Evolutionary conservation across 2,888 invertebrate genomes (phyloP), one percentile per base, ranked within the genome.

Genomic region (Ochropacha duplaris): DNA sequence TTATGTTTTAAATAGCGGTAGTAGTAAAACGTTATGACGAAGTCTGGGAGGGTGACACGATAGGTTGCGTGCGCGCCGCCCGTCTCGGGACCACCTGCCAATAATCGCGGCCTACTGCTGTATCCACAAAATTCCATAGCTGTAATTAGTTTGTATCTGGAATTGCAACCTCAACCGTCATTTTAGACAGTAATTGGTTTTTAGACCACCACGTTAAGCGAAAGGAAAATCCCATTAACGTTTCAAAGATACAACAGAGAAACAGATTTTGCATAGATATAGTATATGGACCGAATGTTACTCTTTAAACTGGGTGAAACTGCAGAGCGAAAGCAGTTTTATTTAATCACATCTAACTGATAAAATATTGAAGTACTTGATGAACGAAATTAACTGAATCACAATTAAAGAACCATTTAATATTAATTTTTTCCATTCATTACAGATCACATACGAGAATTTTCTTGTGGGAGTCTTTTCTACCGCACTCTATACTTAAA

Each of bases 381-480:
- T n/a, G n/a, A n/a, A n/a, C n/a, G n/a, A n/a, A n/a, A n/a, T n/a
- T n/a, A n/a, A n/a, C n/a, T n/a, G n/a, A n/a, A n/a, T n/a, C n/a
- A n/a, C n/a, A n/a, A 39, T 16, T 39, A 39, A 11, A 22, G 5
- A 16, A 14, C 12, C 50, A 9, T 14, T n/a, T 22, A 52, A 12
- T 31, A 31, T 31, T 9, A 28, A 9, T 31, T 54, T 59, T 73
- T 83, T 81, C 81, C 70, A 75, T 77, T 84, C 69, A 67, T 92
- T 93, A 57, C 93, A 94, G 94, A 94, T 92, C 94, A 94, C 81
- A 93, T 94, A 77, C 86, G 93, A 72, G 94, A 94, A 71, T 94
- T 94, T 82, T 90, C 93, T 34, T 95, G 95, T 74, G 94, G 94
- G 51, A 94, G 90, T 69, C 89, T 94, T 62, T 94, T 94, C 82